Evolutionary conservation across 2,113 vertebrate genomes (phyloP).

Genomic region (Syngnathus scovelli): DNA sequence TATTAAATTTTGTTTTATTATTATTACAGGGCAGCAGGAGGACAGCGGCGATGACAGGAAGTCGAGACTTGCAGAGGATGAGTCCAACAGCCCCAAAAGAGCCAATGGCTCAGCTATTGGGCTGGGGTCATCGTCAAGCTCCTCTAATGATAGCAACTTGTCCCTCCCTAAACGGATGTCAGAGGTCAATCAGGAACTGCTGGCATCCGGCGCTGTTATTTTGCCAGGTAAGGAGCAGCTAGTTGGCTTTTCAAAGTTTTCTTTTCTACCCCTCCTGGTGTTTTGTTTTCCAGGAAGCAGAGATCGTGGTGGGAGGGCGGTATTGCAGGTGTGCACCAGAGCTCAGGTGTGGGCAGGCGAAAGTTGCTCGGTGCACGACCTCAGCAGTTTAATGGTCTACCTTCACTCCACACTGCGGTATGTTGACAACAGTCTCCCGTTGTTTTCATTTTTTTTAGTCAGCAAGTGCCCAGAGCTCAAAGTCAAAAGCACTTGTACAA

Average conservation of each 20-base stretch:
- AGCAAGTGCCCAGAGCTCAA: too few species aligned
- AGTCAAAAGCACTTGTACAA: too few species aligned
- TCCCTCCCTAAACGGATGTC: conserved; percentile 54
- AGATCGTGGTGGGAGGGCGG: conserved; percentile 72
- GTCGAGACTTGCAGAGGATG: conserved; percentile 41
- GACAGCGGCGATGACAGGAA: conserved; percentile 26
- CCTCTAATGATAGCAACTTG: conserved; percentile 19
- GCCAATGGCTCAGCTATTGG: conserved; percentile 32
- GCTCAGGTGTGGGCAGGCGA: conserved; percentile 67
- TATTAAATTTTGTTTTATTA: conserved; percentile 2
- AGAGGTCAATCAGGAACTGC: conserved; percentile 69
- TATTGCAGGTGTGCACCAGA: conserved; percentile 74
- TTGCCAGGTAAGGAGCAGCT: conserved; percentile 67
- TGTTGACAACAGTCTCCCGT: conserved; percentile 10
- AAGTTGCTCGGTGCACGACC: conserved; percentile 54
- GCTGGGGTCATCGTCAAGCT: conserved; percentile 7
- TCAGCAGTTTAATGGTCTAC: conserved; percentile 73
- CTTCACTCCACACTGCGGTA: conserved; percentile 74
- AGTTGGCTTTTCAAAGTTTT: not conserved
- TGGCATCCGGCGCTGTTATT: conserved; percentile 68
- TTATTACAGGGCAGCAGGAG: conserved; percentile 42
- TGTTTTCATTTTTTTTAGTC: not conserved
- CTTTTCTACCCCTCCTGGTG: conserved; percentile 9
- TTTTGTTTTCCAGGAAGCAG: conserved; percentile 68
- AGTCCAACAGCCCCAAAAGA: conserved; percentile 39